Evolutionary conservation across 2,113 vertebrate genomes (phyloP), one percentile per base, ranked within the genome.

Genomic region (Rhabdomys dilectus): DNA sequence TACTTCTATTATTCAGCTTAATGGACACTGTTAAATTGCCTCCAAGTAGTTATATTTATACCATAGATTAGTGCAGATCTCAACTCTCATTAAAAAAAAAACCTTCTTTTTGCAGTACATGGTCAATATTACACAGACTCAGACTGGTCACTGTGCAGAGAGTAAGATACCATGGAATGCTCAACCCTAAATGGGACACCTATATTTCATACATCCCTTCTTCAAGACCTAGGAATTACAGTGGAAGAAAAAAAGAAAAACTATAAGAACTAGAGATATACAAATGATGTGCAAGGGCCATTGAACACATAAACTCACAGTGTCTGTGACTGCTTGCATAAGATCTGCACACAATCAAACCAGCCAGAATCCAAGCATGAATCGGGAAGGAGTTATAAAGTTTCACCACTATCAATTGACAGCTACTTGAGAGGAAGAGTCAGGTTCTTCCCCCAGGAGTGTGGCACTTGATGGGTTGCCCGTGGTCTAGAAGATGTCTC

Each of bases 261-360:
- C 0, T 42, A 22, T 75, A 42, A 75, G 72, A 42, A 11, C 72
- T 3, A 42, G 39, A 75, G 39, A 22, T 22, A 10, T 42, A 68
- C 34, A 1, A 68, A 24, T 42, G 22, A 75, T 42, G 7, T 75
- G 39, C 15, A 42, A 75, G 19, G 34, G 16, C 34, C 68, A 16
- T 24, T 75, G 72, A 2, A 75, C 39, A 22, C 39, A 24, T 75
- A 39, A 75, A 42, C 19, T 75, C 72, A 42, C 72, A 75, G 72
- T 42, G 39, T 34, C 68, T 42, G 21, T 24, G 72, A 75, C 21
- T 42, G 4, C 22, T 42, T 75, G 39, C 21, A 75, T 1, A 75
- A 24, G 72, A 22, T 0, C 9, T 24, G 2, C 3, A n/a, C 68
- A 70, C n/a, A n/a, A n/a, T n/a, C n/a, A n/a, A n/a, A n/a, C 34